These are phyloP conservation scores for Serranochromis macrocephalus DNA, from an alignment of 2,113 vertebrate species.

Conservation along the genomic window DNA sequence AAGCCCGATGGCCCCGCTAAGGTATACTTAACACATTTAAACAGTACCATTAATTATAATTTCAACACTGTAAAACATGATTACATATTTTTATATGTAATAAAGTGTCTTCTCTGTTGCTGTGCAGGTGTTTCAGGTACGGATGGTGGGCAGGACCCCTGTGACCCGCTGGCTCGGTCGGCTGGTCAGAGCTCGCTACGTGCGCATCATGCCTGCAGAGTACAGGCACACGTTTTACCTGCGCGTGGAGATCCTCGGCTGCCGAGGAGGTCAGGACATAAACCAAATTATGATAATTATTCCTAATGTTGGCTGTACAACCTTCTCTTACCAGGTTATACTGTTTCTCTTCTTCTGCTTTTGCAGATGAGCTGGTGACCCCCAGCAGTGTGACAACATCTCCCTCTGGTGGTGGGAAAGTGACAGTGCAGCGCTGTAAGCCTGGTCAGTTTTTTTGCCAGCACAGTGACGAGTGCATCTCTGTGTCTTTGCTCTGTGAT, in stretches of 20 bases:
- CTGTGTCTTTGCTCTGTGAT: slow-evolving; percentile 62
- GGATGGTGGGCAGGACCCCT: slow-evolving; percentile 61
- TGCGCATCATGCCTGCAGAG: slow-evolving; percentile 73
- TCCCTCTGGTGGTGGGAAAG: slow-evolving; percentile 7
- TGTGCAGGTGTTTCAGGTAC: slow-evolving; percentile 72
- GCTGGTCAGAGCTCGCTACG: slow-evolving; percentile 67
- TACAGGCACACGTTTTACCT: slow-evolving; percentile 71
- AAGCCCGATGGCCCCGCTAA: slow-evolving; percentile 25
- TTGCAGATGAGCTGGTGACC: slow-evolving; percentile 62
- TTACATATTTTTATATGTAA: accelerated
- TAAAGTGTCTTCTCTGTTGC: neutral
- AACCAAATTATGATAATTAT: neutral
- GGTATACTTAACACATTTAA: slow-evolving; percentile 33
- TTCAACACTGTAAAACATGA: neutral
- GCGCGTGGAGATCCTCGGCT: slow-evolving; percentile 75
- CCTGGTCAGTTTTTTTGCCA: slow-evolving; percentile 60
- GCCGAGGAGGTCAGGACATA: slow-evolving; percentile 60
- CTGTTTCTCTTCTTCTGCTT: neutral
- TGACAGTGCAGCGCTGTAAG: slow-evolving; percentile 35
- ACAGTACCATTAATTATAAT: neutral
- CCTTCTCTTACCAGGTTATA: neutral
- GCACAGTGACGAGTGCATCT: slow-evolving; percentile 58
- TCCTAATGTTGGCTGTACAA: neutral
- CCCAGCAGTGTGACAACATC: slow-evolving; percentile 24
- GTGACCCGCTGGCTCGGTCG: slow-evolving; percentile 66